These are phyloP conservation scores for Parotocinclus haroldoi DNA, from an alignment of 2,797 vertebrate species.

Conservation along the genomic window DNA sequence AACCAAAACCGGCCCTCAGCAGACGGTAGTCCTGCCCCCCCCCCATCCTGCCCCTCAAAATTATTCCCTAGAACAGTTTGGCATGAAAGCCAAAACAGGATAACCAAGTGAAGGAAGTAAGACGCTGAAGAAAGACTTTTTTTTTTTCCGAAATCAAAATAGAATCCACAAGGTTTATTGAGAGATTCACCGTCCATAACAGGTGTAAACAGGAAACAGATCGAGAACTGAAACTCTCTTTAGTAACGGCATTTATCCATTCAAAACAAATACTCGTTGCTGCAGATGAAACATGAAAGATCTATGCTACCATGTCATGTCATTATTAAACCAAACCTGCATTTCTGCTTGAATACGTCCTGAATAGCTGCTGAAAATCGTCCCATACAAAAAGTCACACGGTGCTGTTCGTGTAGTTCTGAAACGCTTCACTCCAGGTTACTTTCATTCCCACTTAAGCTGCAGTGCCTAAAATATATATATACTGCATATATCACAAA, in stretches of 20 bases:
- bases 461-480: constrained; percentile 27
- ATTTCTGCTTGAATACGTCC: constrained; percentile 19
- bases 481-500: constrained; percentile 40
- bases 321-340: constrained; percentile 64
- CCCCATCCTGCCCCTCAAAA: too few relatives aligned
- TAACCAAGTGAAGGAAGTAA: too few relatives aligned
- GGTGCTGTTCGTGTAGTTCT: constrained; percentile 76
- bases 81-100: too few relatives aligned
- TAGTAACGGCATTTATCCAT: constrained; percentile 22
- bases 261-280: constrained; percentile 14
- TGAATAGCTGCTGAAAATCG: too few relatives aligned
- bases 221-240: constrained; percentile 20
- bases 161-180: constrained; percentile 63
- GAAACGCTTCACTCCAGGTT: constrained; percentile 47
- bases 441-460: constrained; percentile 35
- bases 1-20: too few relatives aligned
- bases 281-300: constrained; percentile 62
- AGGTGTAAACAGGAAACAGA: constrained; percentile 67
- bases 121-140: not conserved
- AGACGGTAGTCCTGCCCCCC: too few relatives aligned
- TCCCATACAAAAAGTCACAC: constrained; percentile 65
- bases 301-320: constrained; percentile 72
- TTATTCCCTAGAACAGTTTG: too few relatives aligned
- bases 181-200: constrained; percentile 63
- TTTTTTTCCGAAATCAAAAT: constrained; percentile 22